These are phyloP conservation scores for Macquaria ambigua DNA, from an alignment of 2,113 vertebrate species.

Conservation along the genomic window DNA sequence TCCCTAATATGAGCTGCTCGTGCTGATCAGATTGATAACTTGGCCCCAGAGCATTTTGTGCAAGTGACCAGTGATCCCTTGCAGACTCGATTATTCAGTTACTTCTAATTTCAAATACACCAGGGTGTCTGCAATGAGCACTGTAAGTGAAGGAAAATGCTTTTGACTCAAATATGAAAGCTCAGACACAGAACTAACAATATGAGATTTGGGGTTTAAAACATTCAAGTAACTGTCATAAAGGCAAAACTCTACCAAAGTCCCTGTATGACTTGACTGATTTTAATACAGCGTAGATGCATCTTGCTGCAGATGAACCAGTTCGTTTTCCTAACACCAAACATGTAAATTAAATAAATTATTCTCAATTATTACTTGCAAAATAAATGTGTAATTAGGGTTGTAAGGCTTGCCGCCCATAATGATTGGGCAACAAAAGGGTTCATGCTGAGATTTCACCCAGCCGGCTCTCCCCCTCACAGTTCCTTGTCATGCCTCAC, in stretches of 20 bases:
- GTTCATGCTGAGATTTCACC: slow-evolving; percentile 44
- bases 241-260: neutral
- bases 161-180: neutral
- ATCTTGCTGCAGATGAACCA: no score
- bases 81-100: neutral
- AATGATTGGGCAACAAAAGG: slow-evolving; percentile 31
- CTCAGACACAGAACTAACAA: neutral
- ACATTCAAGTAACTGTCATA: neutral
- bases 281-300: neutral
- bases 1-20: neutral
- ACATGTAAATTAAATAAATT: slow-evolving; percentile 6
- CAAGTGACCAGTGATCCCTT: neutral
- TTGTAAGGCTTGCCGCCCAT: neutral
- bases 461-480: slow-evolving; percentile 5
- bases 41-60: no score
- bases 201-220: neutral
- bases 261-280: neutral
- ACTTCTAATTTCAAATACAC: neutral
- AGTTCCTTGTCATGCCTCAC: slow-evolving; percentile 33
- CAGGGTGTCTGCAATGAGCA: neutral
- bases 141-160: neutral
- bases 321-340: neutral
- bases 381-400: slow-evolving; percentile 25
- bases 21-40: neutral
- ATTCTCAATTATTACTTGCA: slow-evolving; percentile 16